Percentiles rank a stretch among this genome's conserved stretches.
Evolutionary conservation across 2,797 vertebrate species (phyloP).

Genomic region (Lemur catta): DNA sequence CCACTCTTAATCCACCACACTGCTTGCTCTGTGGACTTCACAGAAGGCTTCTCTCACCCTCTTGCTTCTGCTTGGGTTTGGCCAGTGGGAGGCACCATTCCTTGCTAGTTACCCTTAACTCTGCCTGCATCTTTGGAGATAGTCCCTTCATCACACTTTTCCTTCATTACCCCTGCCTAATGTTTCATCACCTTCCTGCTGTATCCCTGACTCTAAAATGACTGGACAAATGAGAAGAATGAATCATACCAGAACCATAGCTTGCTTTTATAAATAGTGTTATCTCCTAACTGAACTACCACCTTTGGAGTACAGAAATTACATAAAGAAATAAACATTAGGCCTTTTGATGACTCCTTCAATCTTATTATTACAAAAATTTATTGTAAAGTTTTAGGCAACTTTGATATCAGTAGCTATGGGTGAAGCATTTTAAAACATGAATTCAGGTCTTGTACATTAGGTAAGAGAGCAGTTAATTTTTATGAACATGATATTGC

Average conservation of each 20-base stretch:
- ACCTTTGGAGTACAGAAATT: not conserved
- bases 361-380: conserved; percentile 41
- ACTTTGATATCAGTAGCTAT: not conserved
- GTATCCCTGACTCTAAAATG: not conserved
- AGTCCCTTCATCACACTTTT: not conserved
- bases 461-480: conserved; percentile 57
- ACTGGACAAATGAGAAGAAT: not conserved
- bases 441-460: conserved; percentile 9
- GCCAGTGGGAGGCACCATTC: not conserved
- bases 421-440: conserved; percentile 48
- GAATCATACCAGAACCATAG: not conserved
- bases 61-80: not conserved
- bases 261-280: conserved; percentile 21
- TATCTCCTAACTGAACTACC: not conserved
- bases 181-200: not conserved
- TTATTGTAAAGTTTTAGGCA: conserved; percentile 29
- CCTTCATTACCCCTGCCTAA: not conserved
- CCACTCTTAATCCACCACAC: not conserved
- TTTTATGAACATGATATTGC: conserved; percentile 61
- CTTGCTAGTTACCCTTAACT: not conserved
- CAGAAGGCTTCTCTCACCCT: not conserved
- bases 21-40: not conserved
- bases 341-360: conserved; percentile 12
- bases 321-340: conserved; percentile 35
- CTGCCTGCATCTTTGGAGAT: not conserved